Percentiles rank a stretch among this genome's conserved stretches.
phyloP scores from a whole-genome alignment of 1,140 invertebrate genomes.

The Pogonomyrmex californicus region DNA sequence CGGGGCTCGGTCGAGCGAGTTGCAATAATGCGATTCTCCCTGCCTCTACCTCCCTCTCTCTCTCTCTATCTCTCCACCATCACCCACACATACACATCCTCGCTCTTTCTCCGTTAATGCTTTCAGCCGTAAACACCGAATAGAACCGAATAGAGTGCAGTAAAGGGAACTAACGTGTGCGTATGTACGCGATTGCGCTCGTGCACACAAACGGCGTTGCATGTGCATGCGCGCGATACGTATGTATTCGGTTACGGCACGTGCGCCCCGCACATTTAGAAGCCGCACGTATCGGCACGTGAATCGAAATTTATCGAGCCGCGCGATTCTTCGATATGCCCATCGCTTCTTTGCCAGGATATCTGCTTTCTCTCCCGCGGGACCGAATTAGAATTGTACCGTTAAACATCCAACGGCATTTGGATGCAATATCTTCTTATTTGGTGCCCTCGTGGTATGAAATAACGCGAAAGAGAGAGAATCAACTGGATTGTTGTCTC shows the following conservation, averaged over 20 bases:
- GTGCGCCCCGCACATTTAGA: conserved; percentile 47
- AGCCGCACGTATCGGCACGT: conserved; percentile 51
- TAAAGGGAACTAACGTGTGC: conserved; percentile 77
- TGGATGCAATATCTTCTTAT: conserved; percentile 13
- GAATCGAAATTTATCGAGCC: conserved; percentile 48
- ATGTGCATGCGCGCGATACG: conserved; percentile 53
- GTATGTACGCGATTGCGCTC: conserved; percentile 74
- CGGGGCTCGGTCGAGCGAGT: conserved; percentile 68
- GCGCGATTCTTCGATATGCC: conserved; percentile 26
- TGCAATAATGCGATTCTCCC: conserved; percentile 79
- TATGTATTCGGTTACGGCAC: conserved; percentile 39
- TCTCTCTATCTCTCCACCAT: conserved; percentile 37
- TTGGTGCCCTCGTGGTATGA: not conserved
- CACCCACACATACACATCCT: conserved; percentile 11
- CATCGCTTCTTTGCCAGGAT: conserved; percentile 8
- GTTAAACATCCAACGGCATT: conserved; percentile 20
- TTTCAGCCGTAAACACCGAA: conserved; percentile 81
- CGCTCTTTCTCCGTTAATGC: conserved; percentile 81
- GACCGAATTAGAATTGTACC: conserved; percentile 33
- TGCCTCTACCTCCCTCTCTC: conserved; percentile 29
- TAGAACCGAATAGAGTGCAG: conserved; percentile 81
- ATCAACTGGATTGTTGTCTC: not conserved
- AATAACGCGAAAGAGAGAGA: conserved; percentile 6
- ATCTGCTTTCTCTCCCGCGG: not conserved
- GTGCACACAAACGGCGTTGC: conserved; percentile 10